Percentiles rank a stretch among this genome's conserved stretches.
Evolutionary conservation across 1,140 invertebrate species (phyloP).

Genomic region (Procambarus virginalis): DNA sequence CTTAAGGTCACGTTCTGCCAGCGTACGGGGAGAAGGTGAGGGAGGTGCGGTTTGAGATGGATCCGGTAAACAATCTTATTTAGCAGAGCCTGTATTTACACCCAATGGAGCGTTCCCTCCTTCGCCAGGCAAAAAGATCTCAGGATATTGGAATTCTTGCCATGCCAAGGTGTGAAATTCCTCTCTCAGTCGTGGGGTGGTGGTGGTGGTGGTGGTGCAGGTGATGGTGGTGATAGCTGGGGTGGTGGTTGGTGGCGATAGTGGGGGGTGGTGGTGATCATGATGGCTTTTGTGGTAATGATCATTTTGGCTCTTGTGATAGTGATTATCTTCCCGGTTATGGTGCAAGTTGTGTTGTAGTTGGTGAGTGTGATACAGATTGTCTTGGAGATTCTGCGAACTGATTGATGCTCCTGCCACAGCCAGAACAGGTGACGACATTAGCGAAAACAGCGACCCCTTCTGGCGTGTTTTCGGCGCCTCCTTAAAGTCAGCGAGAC

Average conservation of each 20-base stretch:
- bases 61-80: neutral
- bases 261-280: neutral
- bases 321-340: too few relatives aligned
- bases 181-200: neutral
- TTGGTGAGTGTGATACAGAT: too few relatives aligned
- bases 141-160: conserved; percentile 41
- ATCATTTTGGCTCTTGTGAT: neutral
- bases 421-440: too few relatives aligned
- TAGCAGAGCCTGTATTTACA: neutral
- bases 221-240: neutral
- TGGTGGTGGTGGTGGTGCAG: neutral
- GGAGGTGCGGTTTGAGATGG: neutral
- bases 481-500: too few relatives aligned
- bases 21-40: neutral
- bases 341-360: too few relatives aligned
- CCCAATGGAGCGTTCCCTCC: neutral
- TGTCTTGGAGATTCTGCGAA: too few relatives aligned
- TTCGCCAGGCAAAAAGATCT: conserved; percentile 2
- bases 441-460: too few relatives aligned
- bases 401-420: too few relatives aligned
- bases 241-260: neutral
- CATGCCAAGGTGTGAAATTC: conserved; percentile 16
- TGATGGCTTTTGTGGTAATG: neutral
- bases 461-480: too few relatives aligned
- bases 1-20: too few relatives aligned